Evolutionary conservation across 2,113 vertebrate species (phyloP).

Genomic region (Platycercus adscitus): DNA sequence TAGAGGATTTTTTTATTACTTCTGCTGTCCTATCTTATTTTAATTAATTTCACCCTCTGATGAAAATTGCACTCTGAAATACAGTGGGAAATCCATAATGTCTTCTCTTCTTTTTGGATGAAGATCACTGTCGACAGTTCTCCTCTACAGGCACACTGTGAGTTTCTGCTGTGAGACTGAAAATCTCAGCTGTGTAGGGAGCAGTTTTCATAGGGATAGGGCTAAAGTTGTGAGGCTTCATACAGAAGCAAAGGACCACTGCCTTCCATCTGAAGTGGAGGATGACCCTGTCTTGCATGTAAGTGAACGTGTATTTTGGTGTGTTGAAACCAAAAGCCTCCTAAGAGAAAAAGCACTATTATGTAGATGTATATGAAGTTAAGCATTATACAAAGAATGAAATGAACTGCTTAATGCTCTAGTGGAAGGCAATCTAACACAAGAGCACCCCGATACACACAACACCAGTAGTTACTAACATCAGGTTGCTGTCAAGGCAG

Average conservation of each 20-base stretch:
- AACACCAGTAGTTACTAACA: background rate
- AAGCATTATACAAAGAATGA: background rate
- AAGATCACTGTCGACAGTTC: background rate
- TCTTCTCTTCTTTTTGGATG: background rate
- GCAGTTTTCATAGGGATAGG: background rate
- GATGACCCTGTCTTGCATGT: background rate
- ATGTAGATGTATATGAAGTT: fast-evolving
- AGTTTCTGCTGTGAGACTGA: background rate
- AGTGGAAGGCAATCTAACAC: background rate
- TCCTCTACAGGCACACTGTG: background rate
- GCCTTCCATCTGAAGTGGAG: background rate
- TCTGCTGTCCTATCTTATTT: slow-evolving; percentile 54
- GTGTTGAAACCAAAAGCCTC: background rate
- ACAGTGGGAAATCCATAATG: slow-evolving; percentile 24
- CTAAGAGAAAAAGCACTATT: background rate
- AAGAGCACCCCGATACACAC: background rate
- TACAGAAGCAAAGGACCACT: background rate
- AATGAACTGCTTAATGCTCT: background rate
- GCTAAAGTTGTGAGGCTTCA: background rate
- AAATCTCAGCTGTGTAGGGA: background rate
- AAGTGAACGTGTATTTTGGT: background rate
- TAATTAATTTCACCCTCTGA: slow-evolving; percentile 59
- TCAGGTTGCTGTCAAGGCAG: background rate
- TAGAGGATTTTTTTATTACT: slow-evolving; percentile 51
- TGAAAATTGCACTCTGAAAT: slow-evolving; percentile 55